phyloP scores from a whole-genome alignment of 2,797 vertebrate genomes.

The Hydrolagus colliei region DNA sequence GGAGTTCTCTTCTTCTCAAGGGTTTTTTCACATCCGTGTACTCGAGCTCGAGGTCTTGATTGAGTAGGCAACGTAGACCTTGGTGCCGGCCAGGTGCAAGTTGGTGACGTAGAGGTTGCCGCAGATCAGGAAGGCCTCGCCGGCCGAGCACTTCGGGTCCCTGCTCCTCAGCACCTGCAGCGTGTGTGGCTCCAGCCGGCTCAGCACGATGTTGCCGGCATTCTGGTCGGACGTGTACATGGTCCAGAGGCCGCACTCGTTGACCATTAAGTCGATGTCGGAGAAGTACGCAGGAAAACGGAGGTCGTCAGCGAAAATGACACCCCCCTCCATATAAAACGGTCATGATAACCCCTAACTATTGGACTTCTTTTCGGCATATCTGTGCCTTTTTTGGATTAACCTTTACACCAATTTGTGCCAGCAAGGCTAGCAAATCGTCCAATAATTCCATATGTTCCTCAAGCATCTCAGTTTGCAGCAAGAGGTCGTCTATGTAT shows the following conservation, averaged over 20 bases:
- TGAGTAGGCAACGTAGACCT: slow-evolving; percentile 93
- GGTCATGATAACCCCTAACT: not conserved
- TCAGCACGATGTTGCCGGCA: slow-evolving; percentile 81
- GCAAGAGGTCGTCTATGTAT: not conserved
- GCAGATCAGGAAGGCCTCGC: slow-evolving; percentile 93
- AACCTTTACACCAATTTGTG: not conserved
- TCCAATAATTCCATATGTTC: not conserved
- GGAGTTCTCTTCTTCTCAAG: no score
- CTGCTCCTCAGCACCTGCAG: slow-evolving; percentile 79
- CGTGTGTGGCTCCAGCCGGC: no score
- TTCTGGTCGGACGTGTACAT: slow-evolving; percentile 93
- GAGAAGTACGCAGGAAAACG: slow-evolving; percentile 89
- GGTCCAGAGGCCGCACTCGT: slow-evolving; percentile 85
- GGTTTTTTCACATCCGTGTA: slow-evolving; percentile 76
- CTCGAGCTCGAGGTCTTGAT: slow-evolving; percentile 87
- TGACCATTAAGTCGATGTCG: slow-evolving; percentile 94
- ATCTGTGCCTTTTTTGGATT: not conserved
- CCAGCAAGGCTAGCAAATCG: not conserved
- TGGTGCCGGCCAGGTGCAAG: slow-evolving; percentile 89
- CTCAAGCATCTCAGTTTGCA: not conserved
- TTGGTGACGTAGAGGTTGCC: slow-evolving; percentile 93
- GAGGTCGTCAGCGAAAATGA: slow-evolving; percentile 36
- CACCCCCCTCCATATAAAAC: no score
- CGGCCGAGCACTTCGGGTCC: slow-evolving; percentile 92
- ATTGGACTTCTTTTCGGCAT: not conserved